Conservation (phyloP, 2,113 vertebrate species). For the Willisornis vidua region DNA sequence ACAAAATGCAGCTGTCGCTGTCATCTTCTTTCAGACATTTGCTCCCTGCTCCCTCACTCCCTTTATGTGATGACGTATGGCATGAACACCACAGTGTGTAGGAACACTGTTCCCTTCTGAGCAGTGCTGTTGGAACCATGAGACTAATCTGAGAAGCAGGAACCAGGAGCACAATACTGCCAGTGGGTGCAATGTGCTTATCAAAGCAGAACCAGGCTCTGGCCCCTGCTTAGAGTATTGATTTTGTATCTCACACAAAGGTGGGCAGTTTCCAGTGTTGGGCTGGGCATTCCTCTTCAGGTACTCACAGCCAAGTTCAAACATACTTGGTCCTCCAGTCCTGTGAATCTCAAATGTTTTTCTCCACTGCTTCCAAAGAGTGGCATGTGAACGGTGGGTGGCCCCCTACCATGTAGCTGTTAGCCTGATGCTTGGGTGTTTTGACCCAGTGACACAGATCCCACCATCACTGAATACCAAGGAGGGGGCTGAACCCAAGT, state of each 20-base stretch:
- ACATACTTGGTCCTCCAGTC: not conserved
- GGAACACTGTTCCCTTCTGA: not conserved
- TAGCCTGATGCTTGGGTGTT: not conserved
- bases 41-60: not conserved
- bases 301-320: not conserved
- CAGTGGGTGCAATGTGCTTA: not conserved
- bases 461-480: not conserved
- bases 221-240: not conserved
- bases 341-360: not conserved
- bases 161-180: not conserved
- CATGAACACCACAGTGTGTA: not conserved
- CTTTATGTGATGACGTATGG: not conserved
- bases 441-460: not conserved
- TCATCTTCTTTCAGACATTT: not conserved
- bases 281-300: not conserved
- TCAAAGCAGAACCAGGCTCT: not conserved
- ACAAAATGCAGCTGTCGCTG: not conserved
- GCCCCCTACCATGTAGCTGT: not conserved
- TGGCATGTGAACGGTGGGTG: not conserved
- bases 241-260: not conserved
- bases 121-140: fast-evolving
- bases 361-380: not conserved
- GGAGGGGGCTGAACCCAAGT: not conserved
- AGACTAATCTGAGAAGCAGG: not conserved
- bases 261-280: not conserved